Percentiles rank a stretch among this genome's conserved stretches.
These are phyloP conservation scores for Actenoides hombroni DNA, from an alignment of 2,113 vertebrate genomes.

Conservation along the genomic window DNA sequence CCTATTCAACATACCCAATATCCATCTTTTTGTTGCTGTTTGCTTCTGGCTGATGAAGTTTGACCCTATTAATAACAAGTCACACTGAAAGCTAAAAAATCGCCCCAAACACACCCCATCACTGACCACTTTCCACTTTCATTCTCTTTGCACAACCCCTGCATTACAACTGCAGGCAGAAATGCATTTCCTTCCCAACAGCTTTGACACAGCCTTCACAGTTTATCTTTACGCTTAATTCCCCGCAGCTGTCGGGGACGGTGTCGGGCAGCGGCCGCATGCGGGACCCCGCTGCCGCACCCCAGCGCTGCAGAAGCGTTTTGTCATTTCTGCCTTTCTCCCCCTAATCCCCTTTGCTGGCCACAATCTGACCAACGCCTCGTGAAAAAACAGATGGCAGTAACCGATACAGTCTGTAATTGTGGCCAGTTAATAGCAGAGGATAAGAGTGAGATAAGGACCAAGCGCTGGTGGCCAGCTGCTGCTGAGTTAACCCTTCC, in stretches of 20 bases:
- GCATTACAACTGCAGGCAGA: conserved; percentile 2
- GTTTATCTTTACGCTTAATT: conserved; percentile 64
- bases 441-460: conserved; percentile 66
- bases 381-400: conserved; percentile 71
- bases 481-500: conserved; percentile 68
- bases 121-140: not conserved
- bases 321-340: conserved; percentile 55
- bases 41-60: not conserved
- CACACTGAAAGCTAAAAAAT: not conserved
- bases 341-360: conserved; percentile 70
- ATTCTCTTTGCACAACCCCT: not conserved
- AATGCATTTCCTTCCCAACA: conserved; percentile 22
- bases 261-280: not conserved
- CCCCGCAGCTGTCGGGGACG: conserved; percentile 60
- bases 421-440: conserved; percentile 58
- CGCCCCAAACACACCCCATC: not conserved
- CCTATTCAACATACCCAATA: not conserved
- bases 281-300: not conserved
- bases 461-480: conserved; percentile 61
- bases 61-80: accelerated
- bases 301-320: conserved; percentile 3
- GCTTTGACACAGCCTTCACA: conserved; percentile 65
- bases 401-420: conserved; percentile 55
- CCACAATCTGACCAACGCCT: conserved; percentile 33
- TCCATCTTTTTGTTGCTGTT: not conserved